Evolutionary conservation across 1,140 invertebrate genomes (phyloP).

Genomic region (Rhysida immarginata): DNA sequence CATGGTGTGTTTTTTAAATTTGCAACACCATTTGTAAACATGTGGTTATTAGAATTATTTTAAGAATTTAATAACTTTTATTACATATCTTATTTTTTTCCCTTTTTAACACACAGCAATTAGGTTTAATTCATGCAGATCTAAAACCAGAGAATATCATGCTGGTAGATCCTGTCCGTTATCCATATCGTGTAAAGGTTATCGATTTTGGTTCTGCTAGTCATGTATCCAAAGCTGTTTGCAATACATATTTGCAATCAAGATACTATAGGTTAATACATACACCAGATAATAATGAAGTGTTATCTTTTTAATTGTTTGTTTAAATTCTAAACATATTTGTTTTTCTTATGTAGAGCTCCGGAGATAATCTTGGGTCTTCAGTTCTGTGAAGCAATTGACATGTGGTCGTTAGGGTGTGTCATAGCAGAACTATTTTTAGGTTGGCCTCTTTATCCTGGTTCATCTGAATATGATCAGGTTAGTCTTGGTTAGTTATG

Average conservation of each 20-base stretch:
- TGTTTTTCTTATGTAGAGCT: too few species aligned
- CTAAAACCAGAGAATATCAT: constrained; percentile 99
- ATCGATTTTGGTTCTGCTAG: constrained; percentile 99
- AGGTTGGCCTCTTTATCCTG: constrained; percentile 98
- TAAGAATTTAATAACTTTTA: too few species aligned
- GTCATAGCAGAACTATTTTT: constrained; percentile 98
- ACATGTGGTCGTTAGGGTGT: constrained; percentile 99
- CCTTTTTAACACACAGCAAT: constrained; percentile 49
- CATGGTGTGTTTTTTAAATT: too few species aligned
- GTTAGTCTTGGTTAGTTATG: constrained; percentile 17
- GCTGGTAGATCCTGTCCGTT: constrained; percentile 91
- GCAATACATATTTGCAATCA: constrained; percentile 97
- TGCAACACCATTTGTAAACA: too few species aligned
- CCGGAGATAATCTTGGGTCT: constrained; percentile 96
- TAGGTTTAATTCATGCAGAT: constrained; percentile 98
- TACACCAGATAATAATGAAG: neutral
- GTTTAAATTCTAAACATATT: too few species aligned
- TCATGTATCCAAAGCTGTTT: constrained; percentile 97
- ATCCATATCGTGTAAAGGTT: constrained; percentile 94
- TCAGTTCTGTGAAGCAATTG: constrained; percentile 98
- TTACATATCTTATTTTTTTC: constrained; percentile 6
- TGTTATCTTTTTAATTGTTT: too few species aligned
- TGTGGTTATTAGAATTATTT: too few species aligned
- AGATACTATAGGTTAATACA: constrained; percentile 66
- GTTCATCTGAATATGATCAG: constrained; percentile 99